Evolutionary conservation across 1,140 invertebrate species (phyloP), one percentile per base, ranked within the genome.

Genomic region (Drosophila leontia): DNA sequence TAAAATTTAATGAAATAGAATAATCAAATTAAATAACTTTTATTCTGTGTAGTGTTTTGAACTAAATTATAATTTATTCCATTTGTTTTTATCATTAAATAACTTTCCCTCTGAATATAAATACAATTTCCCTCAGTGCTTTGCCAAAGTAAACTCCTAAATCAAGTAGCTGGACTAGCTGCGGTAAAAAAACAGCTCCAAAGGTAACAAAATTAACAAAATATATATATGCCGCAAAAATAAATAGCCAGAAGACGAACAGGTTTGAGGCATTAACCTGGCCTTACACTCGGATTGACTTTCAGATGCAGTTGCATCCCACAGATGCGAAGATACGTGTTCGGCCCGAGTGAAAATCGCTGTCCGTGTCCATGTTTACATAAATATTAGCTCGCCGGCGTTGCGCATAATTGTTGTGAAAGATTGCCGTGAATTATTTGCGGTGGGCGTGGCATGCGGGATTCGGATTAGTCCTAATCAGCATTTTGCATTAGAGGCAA

Each of bases 321-420:
- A 78, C 63, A 57, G 65, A 77, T 57, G 42, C 37, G 17, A 34
- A 56, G 50, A 70, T 47, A 51, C 50, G 32, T 72, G 70, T 72
- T 72, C 8, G 44, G 45, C 23, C 68, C 45, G 35, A 72, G 70
- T 72, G 70, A 72, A 72, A 60, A 72, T 42, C 41, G 34, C 50
- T 71, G 68, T 56, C 68, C 69, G 41, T 59, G 51, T 59, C 35
- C 44, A 37, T 50, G 70, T 80, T 72, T 70, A 60, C 71, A 63
- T 65, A 77, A 88, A 78, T 86, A 79, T 71, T 71, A 37, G 63
- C 48, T 47, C 53, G 55, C 65, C 67, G 69, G 74, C 69, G 60
- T 77, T 83, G 84, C 80, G 72, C 80, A 88, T 88, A 86, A 88
- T 82, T 87, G 75, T 83, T 64, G 80, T 37, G 56, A 48, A 86